Conservation (phyloP, 1,140 invertebrate genomes). For the Drosophila nigrodunni region DNA sequence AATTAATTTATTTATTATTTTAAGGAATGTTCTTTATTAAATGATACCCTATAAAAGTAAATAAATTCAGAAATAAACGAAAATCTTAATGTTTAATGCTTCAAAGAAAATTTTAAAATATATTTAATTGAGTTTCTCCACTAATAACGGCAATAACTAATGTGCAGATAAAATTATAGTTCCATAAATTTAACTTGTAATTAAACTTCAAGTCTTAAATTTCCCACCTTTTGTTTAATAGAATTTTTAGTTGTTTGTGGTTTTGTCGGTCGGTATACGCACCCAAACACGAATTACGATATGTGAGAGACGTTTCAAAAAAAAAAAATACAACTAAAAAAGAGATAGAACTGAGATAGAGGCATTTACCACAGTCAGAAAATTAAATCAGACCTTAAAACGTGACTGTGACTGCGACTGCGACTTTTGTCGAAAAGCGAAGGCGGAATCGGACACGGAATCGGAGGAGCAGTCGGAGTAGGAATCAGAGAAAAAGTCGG, state of each 20-base stretch:
- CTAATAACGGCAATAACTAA: too few relatives aligned
- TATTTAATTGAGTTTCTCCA: too few relatives aligned
- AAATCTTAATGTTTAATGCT: too few relatives aligned
- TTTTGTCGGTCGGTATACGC: not conserved
- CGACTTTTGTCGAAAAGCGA: constrained; percentile 59
- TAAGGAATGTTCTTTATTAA: too few relatives aligned
- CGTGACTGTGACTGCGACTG: constrained; percentile 54
- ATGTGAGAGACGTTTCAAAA: not conserved
- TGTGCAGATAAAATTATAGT: too few relatives aligned
- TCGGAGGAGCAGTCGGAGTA: constrained; percentile 5
- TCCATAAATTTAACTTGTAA: not conserved
- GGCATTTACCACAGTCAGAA: constrained; percentile 26
- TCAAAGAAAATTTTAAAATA: too few relatives aligned
- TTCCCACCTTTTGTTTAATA: constrained; percentile 8
- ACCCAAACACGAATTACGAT: constrained; percentile 3
- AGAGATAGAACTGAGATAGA: not conserved
- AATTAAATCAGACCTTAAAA: constrained; percentile 78
- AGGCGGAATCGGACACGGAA: constrained; percentile 9
- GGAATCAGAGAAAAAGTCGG: not conserved
- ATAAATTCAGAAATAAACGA: too few relatives aligned
- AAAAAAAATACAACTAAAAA: not conserved
- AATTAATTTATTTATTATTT: too few relatives aligned
- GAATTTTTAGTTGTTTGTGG: constrained; percentile 10
- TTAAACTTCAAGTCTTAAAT: constrained; percentile 1
- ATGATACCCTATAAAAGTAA: too few relatives aligned